phyloP scores from a whole-genome alignment of 23 tunicate genomes.

The Botrylloides violaceus region DNA sequence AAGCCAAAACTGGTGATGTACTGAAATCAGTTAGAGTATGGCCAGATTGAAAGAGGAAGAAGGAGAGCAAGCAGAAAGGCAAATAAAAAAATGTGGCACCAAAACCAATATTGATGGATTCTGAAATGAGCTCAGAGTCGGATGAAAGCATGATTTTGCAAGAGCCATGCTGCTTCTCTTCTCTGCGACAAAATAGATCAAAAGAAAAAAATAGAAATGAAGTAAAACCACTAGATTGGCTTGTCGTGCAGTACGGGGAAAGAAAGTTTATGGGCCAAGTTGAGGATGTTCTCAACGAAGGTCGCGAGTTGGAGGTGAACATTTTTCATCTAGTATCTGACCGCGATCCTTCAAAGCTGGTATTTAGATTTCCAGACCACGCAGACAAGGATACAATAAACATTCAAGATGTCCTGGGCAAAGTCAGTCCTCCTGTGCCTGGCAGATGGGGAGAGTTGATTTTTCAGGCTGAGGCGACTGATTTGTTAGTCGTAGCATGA shows the following conservation, averaged over 20 bases:
- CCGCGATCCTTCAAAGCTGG: background rate
- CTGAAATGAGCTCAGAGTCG: background rate
- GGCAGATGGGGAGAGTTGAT: background rate
- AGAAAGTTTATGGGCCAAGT: background rate
- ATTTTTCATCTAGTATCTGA: no score
- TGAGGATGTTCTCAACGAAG: background rate
- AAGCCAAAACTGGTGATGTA: background rate
- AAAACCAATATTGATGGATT: background rate
- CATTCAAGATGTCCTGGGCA: background rate
- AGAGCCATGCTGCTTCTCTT: background rate
- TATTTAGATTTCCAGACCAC: background rate
- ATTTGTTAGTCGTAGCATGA: no score
- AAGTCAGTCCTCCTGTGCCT: background rate
- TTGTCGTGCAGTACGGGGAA: background rate
- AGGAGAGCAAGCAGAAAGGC: background rate
- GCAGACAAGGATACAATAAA: background rate
- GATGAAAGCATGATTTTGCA: background rate
- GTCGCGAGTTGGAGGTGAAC: background rate
- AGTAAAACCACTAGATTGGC: background rate
- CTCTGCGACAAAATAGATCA: no score
- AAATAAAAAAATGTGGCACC: background rate
- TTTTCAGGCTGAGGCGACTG: no score
- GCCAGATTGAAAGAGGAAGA: background rate
- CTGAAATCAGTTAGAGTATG: background rate
- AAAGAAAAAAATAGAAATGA: no score